These are phyloP conservation scores for Sorex maritimensis DNA, from an alignment of 2,797 vertebrate genomes.

Conservation along the genomic window DNA sequence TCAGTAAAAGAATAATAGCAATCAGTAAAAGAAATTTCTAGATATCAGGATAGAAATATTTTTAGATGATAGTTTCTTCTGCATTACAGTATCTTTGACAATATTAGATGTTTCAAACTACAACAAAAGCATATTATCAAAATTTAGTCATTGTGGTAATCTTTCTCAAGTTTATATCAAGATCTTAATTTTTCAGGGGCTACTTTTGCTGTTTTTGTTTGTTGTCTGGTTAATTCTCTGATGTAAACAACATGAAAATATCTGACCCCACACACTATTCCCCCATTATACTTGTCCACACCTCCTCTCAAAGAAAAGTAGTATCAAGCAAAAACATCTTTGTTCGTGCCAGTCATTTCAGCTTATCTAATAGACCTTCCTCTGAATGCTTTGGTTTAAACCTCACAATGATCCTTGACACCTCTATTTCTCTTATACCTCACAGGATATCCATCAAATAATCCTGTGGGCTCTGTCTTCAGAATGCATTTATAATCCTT, in stretches of 20 bases:
- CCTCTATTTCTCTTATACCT: background rate
- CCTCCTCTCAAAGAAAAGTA: background rate
- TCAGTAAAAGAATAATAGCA: too few relatives aligned
- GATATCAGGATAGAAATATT: too few relatives aligned
- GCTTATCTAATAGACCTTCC: background rate
- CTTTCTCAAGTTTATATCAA: too few relatives aligned
- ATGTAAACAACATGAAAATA: background rate
- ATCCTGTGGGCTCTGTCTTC: background rate
- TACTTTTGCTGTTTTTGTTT: too few relatives aligned
- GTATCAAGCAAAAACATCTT: background rate
- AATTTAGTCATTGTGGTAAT: too few relatives aligned
- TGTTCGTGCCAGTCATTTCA: background rate
- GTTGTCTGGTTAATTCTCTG: too few relatives aligned
- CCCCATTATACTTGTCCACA: background rate
- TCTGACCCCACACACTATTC: background rate
- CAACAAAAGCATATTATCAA: too few relatives aligned
- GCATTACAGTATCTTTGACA: too few relatives aligned
- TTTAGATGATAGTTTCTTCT: too few relatives aligned
- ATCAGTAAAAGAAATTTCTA: too few relatives aligned
- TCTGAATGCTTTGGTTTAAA: background rate
- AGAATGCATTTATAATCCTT: background rate
- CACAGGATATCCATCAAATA: background rate
- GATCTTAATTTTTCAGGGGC: too few relatives aligned
- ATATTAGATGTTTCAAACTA: too few relatives aligned
- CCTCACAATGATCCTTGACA: fast-evolving